Evolutionary conservation across 2,113 vertebrate species (phyloP).

Genomic region (Larimichthys crocea): DNA sequence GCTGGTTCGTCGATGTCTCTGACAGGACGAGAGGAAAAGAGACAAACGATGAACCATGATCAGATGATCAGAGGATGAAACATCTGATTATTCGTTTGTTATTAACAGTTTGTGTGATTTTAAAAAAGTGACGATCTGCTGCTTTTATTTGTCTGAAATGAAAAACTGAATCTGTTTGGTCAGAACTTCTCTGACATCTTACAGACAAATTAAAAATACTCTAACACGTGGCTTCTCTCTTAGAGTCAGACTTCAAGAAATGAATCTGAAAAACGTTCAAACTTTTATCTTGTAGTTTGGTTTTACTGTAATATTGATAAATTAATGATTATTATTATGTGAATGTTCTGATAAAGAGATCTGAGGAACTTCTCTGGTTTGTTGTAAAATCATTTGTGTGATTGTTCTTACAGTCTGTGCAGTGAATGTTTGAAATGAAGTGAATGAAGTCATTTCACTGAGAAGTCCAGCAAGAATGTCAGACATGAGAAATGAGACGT

Average conservation of each 20-base stretch:
- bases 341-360: not conserved
- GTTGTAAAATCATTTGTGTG: not conserved
- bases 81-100: not conserved
- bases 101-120: not conserved
- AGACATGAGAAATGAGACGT: too few species aligned
- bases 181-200: not conserved
- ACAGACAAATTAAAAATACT: not conserved
- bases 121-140: not conserved
- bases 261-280: not conserved
- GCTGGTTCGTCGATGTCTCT: slow-evolving; percentile 36
- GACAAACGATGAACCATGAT: too few species aligned
- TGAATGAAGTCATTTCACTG: not conserved
- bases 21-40: not conserved
- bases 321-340: too few species aligned
- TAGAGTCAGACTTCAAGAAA: not conserved
- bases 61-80: not conserved
- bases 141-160: not conserved
- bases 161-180: not conserved
- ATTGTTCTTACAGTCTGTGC: not conserved
- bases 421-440: not conserved
- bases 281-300: not conserved
- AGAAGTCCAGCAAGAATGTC: not conserved
- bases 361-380: not conserved
- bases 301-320: not conserved
- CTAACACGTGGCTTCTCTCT: not conserved